phyloP scores from a whole-genome alignment of 2,797 vertebrate genomes.

The Coregonus suidteri region DNA sequence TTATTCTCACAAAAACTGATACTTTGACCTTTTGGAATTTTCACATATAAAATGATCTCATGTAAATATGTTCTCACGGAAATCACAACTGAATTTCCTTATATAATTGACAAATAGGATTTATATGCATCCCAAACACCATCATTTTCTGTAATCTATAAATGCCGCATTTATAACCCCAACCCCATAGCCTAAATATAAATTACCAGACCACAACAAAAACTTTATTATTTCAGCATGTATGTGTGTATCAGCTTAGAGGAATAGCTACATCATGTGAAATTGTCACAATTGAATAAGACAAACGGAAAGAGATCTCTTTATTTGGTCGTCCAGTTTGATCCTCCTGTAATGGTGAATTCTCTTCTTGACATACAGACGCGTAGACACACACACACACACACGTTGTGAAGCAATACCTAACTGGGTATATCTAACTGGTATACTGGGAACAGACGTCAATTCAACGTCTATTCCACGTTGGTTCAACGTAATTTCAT shows the following conservation, averaged over 20 bases:
- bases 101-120: background rate
- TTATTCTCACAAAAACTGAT: no score
- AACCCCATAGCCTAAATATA: background rate
- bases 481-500: no score
- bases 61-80: background rate
- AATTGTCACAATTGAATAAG: background rate
- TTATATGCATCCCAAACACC: background rate
- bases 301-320: slow-evolving; percentile 29
- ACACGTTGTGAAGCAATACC: background rate
- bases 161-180: background rate
- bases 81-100: slow-evolving; percentile 11
- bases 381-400: background rate
- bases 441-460: no score
- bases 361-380: background rate
- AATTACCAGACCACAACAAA: slow-evolving; percentile 34
- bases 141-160: background rate
- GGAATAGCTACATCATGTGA: background rate
- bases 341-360: background rate
- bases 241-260: background rate
- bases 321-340: slow-evolving; percentile 54
- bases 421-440: no score
- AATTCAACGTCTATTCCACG: no score
- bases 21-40: background rate
- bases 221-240: slow-evolving; percentile 6
- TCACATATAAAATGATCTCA: background rate